phyloP scores from a whole-genome alignment of 2,888 invertebrate genomes.

The Mactromeris polynyma region DNA sequence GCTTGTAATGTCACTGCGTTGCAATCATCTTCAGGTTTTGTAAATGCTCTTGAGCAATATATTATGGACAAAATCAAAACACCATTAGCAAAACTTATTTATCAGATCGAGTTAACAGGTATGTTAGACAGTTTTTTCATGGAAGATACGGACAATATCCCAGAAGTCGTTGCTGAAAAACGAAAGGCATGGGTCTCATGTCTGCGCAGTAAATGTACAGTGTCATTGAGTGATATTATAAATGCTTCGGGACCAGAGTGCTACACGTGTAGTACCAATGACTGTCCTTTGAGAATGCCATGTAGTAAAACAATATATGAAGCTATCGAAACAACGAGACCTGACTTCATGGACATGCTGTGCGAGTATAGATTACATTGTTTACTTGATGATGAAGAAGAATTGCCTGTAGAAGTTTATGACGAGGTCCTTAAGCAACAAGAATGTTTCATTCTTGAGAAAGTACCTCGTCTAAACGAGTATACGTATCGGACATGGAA shows the following conservation, averaged over 20 bases:
- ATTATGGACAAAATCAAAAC: slow-evolving; percentile 53
- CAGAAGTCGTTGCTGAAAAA: slow-evolving; percentile 15
- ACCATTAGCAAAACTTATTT: slow-evolving; percentile 70
- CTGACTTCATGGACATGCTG: slow-evolving; percentile 63
- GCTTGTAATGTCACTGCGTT: slow-evolving; percentile 58
- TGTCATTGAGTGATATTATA: slow-evolving; percentile 50
- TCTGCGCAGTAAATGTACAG: slow-evolving; percentile 29
- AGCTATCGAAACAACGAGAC: slow-evolving; percentile 55
- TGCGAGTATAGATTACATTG: slow-evolving; percentile 46
- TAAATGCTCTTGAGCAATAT: slow-evolving; percentile 65
- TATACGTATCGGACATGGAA: slow-evolving; percentile 14
- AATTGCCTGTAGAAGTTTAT: slow-evolving; percentile 59
- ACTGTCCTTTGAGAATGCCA: slow-evolving; percentile 61
- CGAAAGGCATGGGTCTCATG: slow-evolving; percentile 37
- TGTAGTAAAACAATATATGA: slow-evolving; percentile 59
- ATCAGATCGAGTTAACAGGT: slow-evolving; percentile 55
- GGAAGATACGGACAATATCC: slow-evolving; percentile 5
- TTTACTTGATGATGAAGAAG: slow-evolving; percentile 66
- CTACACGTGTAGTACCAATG: slow-evolving; percentile 55
- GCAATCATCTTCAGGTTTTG: slow-evolving; percentile 53
- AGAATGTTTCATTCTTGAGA: slow-evolving; percentile 45
- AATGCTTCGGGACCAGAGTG: slow-evolving; percentile 70
- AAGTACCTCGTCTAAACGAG: slow-evolving; percentile 25
- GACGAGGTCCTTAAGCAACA: slow-evolving; percentile 52
- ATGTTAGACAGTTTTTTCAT: slow-evolving; percentile 60